Base-by-base conservation (phyloP, 2,888 invertebrate species). In the Lymantria dispar region DNA sequence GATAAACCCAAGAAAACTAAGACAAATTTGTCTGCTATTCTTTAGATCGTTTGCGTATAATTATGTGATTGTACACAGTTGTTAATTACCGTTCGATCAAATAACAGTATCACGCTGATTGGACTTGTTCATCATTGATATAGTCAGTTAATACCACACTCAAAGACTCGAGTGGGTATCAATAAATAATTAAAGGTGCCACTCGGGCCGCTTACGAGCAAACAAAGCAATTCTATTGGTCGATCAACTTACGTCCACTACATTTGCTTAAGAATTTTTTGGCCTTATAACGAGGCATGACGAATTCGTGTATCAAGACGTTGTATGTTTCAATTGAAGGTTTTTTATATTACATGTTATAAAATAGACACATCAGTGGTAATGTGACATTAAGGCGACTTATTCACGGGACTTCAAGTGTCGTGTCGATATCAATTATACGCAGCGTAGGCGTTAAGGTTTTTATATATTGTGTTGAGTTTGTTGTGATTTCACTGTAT, bases 101-200 rank as follows among this genome's bases (percentile, higher is more conserved):
- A 55, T 60, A 60, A 49, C 48, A 53, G 54, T 51, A 57, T 49
- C 47, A 48, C 55, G 44, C 52, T 52, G 55, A 56, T 55, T 45
- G 38, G 43, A 52, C 45, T 48, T 56, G 56, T 57, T 60, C 45
- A 52, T 50, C 54, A 51, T 62, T 64, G 62, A 65, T 22, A 22
- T 68, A 64, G 52, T 43, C 57, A 48, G 55, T 64, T 62, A 59
- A 56, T 62, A 64, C 56, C 52, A 59, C 67, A 72, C 70, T 75
- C 68, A 63, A 56, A 60, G 50, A 48, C 51, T 57, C 54, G 51
- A 69, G 64, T 63, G 64, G 61, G 56, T 71, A 72, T 74, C 70
- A 66, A 75, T 70, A 70, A 70, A 65, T 76, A 80, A 81, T 81
- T 81, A 78, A 77, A 75, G 68, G 64, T 67, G 69, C 74, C 66